These are phyloP conservation scores for Trachymyrmex septentrionalis DNA, from an alignment of 1,140 invertebrate genomes.

Conservation along the genomic window DNA sequence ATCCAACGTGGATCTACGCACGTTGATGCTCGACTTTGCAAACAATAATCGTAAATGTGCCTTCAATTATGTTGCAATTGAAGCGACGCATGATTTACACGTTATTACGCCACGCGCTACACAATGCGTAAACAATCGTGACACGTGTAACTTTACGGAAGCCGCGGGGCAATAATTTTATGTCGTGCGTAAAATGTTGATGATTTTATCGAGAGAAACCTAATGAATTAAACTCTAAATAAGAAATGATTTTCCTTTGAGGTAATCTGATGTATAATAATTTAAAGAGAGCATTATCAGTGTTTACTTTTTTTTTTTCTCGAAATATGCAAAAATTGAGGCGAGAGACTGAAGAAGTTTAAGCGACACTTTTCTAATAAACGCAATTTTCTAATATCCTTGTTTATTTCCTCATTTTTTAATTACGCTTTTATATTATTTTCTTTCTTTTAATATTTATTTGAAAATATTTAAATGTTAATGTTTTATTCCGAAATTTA, in stretches of 20 bases:
- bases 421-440: not conserved
- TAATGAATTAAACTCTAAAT: not conserved
- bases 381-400: not conserved
- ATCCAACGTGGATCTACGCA: not conserved
- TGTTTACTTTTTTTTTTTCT: not conserved
- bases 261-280: slow-evolving; percentile 9
- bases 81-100: slow-evolving; percentile 32
- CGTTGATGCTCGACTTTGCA: slow-evolving; percentile 1
- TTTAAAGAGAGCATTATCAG: not conserved
- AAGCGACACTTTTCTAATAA: not conserved
- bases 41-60: slow-evolving; percentile 34
- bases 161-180: not conserved
- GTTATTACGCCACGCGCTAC: slow-evolving; percentile 41
- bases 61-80: slow-evolving; percentile 43
- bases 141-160: slow-evolving; percentile 60
- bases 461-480: no score
- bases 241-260: not conserved
- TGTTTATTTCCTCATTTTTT: not conserved
- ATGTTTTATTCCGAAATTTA: not conserved
- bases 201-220: not conserved
- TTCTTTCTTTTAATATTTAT: not conserved
- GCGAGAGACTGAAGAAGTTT: not conserved
- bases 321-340: not conserved
- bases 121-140: slow-evolving; percentile 49
- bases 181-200: slow-evolving; percentile 5